Evolutionary conservation across 2,113 vertebrate species (phyloP).

Genomic region (Charadrius vociferus): DNA sequence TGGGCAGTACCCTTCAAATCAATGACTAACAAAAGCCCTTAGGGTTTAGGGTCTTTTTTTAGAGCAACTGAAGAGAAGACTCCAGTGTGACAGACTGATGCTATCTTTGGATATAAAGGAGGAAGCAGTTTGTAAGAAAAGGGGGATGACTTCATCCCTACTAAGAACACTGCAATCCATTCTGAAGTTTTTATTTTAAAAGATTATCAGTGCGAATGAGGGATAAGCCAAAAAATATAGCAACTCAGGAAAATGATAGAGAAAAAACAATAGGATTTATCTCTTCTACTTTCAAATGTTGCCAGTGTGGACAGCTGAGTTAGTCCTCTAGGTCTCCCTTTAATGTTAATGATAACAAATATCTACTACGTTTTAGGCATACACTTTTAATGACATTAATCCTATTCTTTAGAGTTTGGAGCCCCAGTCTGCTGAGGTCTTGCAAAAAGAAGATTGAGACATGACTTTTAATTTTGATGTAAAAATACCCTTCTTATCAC

Average conservation of each 20-base stretch:
- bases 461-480: not conserved
- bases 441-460: not conserved
- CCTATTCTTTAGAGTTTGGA: not conserved
- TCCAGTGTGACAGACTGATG: not conserved
- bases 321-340: not conserved
- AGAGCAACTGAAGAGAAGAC: not conserved
- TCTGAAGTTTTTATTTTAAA: not conserved
- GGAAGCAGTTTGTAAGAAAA: not conserved
- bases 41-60: accelerated
- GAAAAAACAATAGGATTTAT: not conserved
- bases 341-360: not conserved
- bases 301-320: not conserved
- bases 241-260: not conserved
- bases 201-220: not conserved
- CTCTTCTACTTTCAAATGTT: not conserved
- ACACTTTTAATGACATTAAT: not conserved
- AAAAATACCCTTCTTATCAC: not conserved
- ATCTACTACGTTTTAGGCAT: not conserved
- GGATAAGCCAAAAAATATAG: not conserved
- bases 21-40: not conserved
- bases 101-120: not conserved
- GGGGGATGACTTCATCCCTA: not conserved
- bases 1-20: not conserved
- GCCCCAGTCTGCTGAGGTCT: not conserved
- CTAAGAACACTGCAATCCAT: not conserved